phyloP scores from a whole-genome alignment of 2,888 invertebrate genomes.

The Dynastes tityus region DNA sequence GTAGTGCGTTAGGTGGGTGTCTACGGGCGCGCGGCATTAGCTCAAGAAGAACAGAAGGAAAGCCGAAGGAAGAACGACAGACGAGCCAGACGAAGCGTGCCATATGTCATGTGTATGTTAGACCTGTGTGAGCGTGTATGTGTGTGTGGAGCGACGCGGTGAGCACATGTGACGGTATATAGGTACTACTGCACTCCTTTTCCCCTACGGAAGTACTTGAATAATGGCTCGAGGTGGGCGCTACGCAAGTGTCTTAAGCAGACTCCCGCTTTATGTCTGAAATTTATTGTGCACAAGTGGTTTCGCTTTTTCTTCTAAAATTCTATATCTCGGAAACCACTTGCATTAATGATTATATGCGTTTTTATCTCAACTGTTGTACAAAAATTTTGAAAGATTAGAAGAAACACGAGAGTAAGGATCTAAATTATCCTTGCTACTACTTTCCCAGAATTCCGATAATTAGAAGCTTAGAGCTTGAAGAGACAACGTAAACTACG shows the following conservation, averaged over 20 bases:
- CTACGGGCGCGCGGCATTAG: slow-evolving; percentile 46
- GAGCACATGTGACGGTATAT: slow-evolving; percentile 49
- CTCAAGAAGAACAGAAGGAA: slow-evolving; percentile 33
- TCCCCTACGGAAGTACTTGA: slow-evolving; percentile 54
- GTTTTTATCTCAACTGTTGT: not conserved
- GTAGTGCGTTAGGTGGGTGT: slow-evolving; percentile 49
- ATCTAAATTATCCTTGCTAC: not conserved
- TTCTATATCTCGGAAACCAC: slow-evolving; percentile 21
- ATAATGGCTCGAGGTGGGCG: slow-evolving; percentile 50
- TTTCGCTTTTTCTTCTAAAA: slow-evolving; percentile 30
- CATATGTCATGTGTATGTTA: slow-evolving; percentile 55
- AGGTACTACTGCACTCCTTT: slow-evolving; percentile 27
- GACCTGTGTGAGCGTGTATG: slow-evolving; percentile 47
- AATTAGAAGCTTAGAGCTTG: too few species aligned
- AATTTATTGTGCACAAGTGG: slow-evolving; percentile 51
- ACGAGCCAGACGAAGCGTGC: slow-evolving; percentile 55
- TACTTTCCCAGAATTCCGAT: too few species aligned
- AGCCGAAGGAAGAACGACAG: slow-evolving; percentile 46
- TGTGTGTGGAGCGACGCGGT: slow-evolving; percentile 22
- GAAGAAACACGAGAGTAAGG: not conserved
- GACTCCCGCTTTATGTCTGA: slow-evolving; percentile 39
- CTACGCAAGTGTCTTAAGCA: slow-evolving; percentile 52
- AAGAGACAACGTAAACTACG: too few species aligned
- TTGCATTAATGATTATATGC: slow-evolving; percentile 21
- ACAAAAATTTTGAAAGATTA: not conserved